These are phyloP conservation scores for Lasiurus borealis DNA, from an alignment of 2,113 vertebrate genomes.

Conservation along the genomic window DNA sequence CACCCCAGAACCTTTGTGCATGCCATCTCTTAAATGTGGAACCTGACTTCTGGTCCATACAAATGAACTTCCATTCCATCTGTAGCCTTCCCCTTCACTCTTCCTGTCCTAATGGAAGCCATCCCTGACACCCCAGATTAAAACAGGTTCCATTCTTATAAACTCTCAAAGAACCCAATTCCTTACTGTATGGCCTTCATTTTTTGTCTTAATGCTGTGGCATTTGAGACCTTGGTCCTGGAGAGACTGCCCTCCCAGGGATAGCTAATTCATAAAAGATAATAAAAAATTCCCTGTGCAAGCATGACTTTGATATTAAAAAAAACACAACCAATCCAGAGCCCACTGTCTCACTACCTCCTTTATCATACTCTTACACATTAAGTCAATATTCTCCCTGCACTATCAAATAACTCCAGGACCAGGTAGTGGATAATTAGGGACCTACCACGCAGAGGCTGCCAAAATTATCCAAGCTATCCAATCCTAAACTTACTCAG, in stretches of 20 bases:
- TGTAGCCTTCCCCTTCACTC: not conserved
- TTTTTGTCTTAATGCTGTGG: not conserved
- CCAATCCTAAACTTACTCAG: too few species aligned
- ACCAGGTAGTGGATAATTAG: not conserved
- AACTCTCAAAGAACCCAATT: not conserved
- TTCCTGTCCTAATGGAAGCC: not conserved
- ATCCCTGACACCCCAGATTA: not conserved
- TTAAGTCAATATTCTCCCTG: not conserved
- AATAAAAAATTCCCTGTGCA: not conserved
- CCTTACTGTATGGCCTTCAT: not conserved
- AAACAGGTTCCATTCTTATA: not conserved
- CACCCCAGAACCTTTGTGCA: not conserved
- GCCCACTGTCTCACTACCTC: too few species aligned
- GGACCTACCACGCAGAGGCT: too few species aligned
- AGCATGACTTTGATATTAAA: not conserved
- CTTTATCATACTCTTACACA: not conserved
- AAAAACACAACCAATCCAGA: too few species aligned
- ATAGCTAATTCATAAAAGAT: not conserved
- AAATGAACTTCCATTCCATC: not conserved
- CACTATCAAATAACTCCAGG: not conserved
- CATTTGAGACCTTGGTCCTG: not conserved
- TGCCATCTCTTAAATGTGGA: not conserved
- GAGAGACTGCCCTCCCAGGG: not conserved
- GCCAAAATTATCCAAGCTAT: too few species aligned
- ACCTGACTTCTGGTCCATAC: not conserved